phyloP scores from a whole-genome alignment of 2,888 invertebrate species.

The Monopis laevigella region DNA sequence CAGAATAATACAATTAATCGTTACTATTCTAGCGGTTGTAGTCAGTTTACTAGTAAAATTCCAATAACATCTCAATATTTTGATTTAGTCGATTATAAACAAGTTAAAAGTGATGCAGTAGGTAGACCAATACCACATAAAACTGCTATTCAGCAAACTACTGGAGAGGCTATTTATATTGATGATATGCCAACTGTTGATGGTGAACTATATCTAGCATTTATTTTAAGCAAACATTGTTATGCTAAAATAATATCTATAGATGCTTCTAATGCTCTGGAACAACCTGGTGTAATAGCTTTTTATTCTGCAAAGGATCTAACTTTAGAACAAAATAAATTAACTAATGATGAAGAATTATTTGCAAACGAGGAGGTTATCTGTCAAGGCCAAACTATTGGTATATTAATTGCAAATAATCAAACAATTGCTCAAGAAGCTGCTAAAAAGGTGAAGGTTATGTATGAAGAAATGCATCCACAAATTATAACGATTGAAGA shows the following conservation, averaged over 20 bases:
- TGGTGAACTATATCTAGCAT: constrained; percentile 74
- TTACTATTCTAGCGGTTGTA: constrained; percentile 37
- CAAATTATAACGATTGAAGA: constrained; percentile 81
- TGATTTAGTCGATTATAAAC: constrained; percentile 28
- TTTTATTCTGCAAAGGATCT: constrained; percentile 76
- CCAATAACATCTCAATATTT: constrained; percentile 71
- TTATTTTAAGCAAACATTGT: constrained; percentile 76
- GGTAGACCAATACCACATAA: constrained; percentile 76
- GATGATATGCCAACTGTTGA: constrained; percentile 77
- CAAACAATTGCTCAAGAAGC: constrained; percentile 77
- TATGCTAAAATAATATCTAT: constrained; percentile 75
- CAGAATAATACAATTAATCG: constrained; percentile 21
- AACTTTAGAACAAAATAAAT: constrained; percentile 56
- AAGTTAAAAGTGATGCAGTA: constrained; percentile 67
- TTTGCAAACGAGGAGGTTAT: constrained; percentile 73
- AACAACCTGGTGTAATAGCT: constrained; percentile 73
- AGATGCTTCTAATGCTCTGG: constrained; percentile 72
- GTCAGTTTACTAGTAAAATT: constrained; percentile 41
- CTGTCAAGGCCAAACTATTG: constrained; percentile 76
- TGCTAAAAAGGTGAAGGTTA: constrained; percentile 73
- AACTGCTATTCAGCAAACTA: constrained; percentile 80
- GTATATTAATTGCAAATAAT: constrained; percentile 73
- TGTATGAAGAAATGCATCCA: constrained; percentile 77
- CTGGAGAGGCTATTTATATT: constrained; percentile 83
- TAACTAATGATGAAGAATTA: constrained; percentile 78